Conservation (phyloP, 2,888 invertebrate species). For the Xanthia togata region DNA sequence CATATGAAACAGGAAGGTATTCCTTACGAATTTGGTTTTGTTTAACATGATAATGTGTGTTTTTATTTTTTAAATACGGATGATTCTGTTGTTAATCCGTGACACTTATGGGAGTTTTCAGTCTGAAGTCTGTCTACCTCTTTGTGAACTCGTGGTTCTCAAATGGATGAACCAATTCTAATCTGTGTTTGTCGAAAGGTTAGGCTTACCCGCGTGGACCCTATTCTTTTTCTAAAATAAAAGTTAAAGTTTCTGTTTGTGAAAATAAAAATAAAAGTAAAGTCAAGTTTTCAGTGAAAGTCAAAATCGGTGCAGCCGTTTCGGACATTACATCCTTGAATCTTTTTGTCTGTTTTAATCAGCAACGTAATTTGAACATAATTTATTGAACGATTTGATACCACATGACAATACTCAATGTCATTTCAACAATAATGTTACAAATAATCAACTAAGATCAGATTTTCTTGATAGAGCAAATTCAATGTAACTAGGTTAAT, state of each 20-base stretch:
- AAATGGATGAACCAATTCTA: background rate
- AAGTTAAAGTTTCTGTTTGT: no score
- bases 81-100: background rate
- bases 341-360: background rate
- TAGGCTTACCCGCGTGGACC: no score
- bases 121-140: background rate
- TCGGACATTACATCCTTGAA: background rate
- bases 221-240: no score
- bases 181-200: no score
- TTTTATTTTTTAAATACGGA: background rate
- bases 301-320: no score
- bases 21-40: background rate
- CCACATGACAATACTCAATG: background rate
- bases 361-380: background rate
- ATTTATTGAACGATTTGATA: background rate
- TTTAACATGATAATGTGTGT: background rate
- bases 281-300: no score
- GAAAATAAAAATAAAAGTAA: no score
- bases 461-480: background rate
- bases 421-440: background rate
- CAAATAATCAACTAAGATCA: background rate
- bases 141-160: background rate
- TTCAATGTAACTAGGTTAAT: background rate
- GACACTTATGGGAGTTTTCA: no score
- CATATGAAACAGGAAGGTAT: background rate